Conservation (phyloP, 2,888 invertebrate species). For the Cybosia mesomella region DNA sequence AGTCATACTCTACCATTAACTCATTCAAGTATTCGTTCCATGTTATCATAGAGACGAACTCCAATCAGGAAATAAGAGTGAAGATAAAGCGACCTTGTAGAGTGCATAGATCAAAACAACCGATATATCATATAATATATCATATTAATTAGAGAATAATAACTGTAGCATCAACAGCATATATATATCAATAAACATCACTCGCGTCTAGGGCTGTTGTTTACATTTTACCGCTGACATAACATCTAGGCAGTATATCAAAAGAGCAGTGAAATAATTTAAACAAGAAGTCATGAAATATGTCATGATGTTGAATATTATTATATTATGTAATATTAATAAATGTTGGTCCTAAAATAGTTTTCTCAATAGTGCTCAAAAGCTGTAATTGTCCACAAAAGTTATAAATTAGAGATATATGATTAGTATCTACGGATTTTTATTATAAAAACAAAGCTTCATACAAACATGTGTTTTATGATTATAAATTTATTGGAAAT, state of each 20-base stretch:
- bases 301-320: background rate
- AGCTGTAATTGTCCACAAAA: background rate
- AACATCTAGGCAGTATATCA: background rate
- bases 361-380: background rate
- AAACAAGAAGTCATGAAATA: background rate
- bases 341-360: background rate
- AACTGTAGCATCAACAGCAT: constrained; percentile 14
- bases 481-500: background rate
- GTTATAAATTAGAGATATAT: background rate
- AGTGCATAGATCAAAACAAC: constrained; percentile 48
- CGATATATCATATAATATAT: constrained; percentile 28
- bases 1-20: background rate
- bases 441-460: background rate
- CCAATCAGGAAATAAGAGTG: constrained; percentile 32
- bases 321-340: too few relatives aligned
- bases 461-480: background rate
- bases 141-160: constrained; percentile 39
- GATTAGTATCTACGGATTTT: background rate
- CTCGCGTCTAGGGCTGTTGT: constrained; percentile 28
- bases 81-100: constrained; percentile 41
- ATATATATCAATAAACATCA: constrained; percentile 22
- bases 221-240: background rate
- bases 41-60: constrained; percentile 20
- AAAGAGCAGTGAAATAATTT: background rate
- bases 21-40: background rate